Conservation (phyloP, 2,113 vertebrate species). For the Gymnorhina tibicen region DNA sequence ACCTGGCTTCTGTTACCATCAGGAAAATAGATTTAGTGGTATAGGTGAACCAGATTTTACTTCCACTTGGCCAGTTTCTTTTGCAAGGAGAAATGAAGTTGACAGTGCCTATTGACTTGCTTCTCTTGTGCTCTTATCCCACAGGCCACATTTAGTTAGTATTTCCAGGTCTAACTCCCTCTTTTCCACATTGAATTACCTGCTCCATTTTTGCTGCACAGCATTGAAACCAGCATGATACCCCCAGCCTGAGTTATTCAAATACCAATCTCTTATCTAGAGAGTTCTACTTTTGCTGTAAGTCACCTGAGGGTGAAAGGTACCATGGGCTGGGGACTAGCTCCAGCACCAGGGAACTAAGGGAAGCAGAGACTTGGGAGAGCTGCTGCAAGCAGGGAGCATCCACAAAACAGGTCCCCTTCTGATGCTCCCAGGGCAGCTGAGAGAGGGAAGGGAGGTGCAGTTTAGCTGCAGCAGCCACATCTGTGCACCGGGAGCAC, state of each 20-base stretch:
- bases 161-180: neutral
- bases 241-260: accelerated
- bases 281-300: neutral
- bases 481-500: neutral
- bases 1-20: neutral
- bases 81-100: neutral
- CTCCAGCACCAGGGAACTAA: neutral
- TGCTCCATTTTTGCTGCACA: neutral
- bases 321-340: neutral
- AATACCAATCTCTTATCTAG: neutral
- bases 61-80: neutral
- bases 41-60: neutral
- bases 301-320: neutral
- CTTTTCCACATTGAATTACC: neutral
- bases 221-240: neutral
- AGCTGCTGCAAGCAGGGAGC: neutral
- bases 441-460: neutral
- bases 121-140: neutral
- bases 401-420: neutral
- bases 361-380: neutral
- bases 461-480: neutral
- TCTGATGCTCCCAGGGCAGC: neutral
- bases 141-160: neutral
- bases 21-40: neutral
- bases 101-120: neutral